Evolutionary conservation across 2,797 vertebrate genomes (phyloP).

Genomic region (Sarcophilus harrisii): DNA sequence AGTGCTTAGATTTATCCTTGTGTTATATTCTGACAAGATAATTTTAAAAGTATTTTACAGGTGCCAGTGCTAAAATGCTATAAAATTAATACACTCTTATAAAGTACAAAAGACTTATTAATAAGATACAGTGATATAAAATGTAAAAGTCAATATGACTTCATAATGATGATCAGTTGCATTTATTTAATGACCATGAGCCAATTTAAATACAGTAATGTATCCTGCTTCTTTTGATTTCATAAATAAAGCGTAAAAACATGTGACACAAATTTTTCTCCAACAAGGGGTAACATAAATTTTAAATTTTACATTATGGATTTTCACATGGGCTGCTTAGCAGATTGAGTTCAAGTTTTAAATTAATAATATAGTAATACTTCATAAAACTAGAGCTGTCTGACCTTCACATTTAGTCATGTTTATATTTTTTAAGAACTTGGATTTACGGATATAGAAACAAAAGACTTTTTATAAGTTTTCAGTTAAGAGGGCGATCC

Average conservation of each 20-base stretch:
- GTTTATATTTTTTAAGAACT: conserved; percentile 34
- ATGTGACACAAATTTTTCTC: conserved; percentile 25
- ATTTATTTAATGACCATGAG: conserved; percentile 15
- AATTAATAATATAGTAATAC: conserved; percentile 31
- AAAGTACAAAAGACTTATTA: conserved; percentile 52
- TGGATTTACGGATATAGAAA: conserved; percentile 20
- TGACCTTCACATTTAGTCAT: conserved; percentile 45
- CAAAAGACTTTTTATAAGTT: conserved; percentile 8
- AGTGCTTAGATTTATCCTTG: conserved; percentile 18
- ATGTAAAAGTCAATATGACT: conserved; percentile 92
- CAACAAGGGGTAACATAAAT: conserved; percentile 38
- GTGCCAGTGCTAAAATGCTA: conserved; percentile 69
- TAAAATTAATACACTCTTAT: conserved; percentile 79
- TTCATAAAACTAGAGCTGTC: not conserved
- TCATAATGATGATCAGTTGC: conserved; percentile 68
- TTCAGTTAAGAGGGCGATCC: conserved; percentile 29
- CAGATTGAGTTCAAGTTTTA: conserved; percentile 56
- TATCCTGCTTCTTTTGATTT: conserved; percentile 40
- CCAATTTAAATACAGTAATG: conserved; percentile 10
- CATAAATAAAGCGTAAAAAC: conserved; percentile 36
- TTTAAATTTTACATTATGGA: conserved; percentile 34
- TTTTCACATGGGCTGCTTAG: conserved; percentile 14
- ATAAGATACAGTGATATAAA: not conserved
- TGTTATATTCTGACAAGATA: conserved; percentile 55
- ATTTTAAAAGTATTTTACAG: conserved; percentile 48